A percentile compares a stretch with the other conserved stretches of the same genome.
These are phyloP conservation scores for Euclidia mi DNA, from an alignment of 2,888 invertebrate genomes.

Conservation along the genomic window DNA sequence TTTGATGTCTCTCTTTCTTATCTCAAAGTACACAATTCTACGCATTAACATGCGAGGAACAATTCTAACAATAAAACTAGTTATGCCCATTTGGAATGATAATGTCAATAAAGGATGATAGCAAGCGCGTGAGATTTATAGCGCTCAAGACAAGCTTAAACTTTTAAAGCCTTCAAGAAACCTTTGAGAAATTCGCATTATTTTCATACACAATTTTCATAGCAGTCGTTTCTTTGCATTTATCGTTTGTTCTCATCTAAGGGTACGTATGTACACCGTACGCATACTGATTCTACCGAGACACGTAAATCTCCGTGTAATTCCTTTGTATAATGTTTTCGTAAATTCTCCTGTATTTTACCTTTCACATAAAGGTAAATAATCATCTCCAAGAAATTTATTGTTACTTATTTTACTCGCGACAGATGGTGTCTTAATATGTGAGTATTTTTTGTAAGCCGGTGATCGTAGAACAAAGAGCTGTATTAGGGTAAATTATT, in stretches of 20 bases:
- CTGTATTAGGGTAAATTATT: too few relatives aligned
- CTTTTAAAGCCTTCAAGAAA: conserved; percentile 62
- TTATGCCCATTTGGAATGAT: conserved; percentile 39
- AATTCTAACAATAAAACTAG: conserved; percentile 42
- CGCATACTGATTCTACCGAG: conserved; percentile 64
- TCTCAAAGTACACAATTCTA: not conserved
- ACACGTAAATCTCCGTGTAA: conserved; percentile 63
- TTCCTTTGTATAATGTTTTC: conserved; percentile 57
- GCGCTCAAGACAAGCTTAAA: conserved; percentile 48
- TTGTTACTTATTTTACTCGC: conserved; percentile 8
- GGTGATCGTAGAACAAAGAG: too few relatives aligned
- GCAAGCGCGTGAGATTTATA: conserved; percentile 54
- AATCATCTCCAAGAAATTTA: conserved; percentile 32
- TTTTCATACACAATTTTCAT: conserved; percentile 64
- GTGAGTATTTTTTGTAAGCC: conserved; percentile 1
- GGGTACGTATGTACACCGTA: conserved; percentile 53
- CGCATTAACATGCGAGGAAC: conserved; percentile 11
- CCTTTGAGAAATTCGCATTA: conserved; percentile 64
- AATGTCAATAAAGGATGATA: conserved; percentile 46
- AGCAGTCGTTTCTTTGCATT: conserved; percentile 63
- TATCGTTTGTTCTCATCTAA: conserved; percentile 62
- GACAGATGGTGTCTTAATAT: conserved; percentile 1
- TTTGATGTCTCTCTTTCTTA: not conserved
- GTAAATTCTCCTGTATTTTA: conserved; percentile 38
- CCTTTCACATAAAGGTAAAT: conserved; percentile 50